Conservation (phyloP, 2,888 invertebrate species). For the Parnassius smintheus region DNA sequence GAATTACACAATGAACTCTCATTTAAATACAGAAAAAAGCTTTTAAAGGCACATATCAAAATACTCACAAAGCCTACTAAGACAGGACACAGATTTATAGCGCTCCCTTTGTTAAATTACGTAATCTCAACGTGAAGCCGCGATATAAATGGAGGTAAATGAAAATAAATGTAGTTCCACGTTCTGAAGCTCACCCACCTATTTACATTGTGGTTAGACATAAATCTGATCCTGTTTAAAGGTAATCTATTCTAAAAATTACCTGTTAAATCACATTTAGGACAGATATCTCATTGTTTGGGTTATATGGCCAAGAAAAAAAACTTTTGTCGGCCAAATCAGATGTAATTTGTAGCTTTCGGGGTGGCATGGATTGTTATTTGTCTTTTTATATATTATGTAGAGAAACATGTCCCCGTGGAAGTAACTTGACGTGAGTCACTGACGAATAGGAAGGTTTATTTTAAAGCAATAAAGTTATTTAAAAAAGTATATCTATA, state of each 20-base stretch:
- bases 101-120: slow-evolving; percentile 79
- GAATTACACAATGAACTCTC: slow-evolving; percentile 81
- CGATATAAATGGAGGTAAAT: slow-evolving; percentile 79
- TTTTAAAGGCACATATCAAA: slow-evolving; percentile 82
- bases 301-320: slow-evolving; percentile 58
- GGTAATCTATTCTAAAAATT: slow-evolving; percentile 77
- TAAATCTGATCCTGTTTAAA: slow-evolving; percentile 72
- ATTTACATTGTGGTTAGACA: slow-evolving; percentile 70
- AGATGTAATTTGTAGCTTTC: slow-evolving; percentile 69
- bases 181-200: slow-evolving; percentile 70
- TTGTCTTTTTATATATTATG: slow-evolving; percentile 57
- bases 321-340: slow-evolving; percentile 71
- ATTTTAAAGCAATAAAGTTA: too few species aligned
- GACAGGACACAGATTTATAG: slow-evolving; percentile 78
- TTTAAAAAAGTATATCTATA: too few species aligned
- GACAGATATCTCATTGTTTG: slow-evolving; percentile 77
- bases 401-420: slow-evolving; percentile 28
- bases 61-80: slow-evolving; percentile 81
- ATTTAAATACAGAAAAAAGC: slow-evolving; percentile 82
- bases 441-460: too few species aligned
- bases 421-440: too few species aligned
- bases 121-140: slow-evolving; percentile 80
- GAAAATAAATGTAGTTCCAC: slow-evolving; percentile 81
- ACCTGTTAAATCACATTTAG: slow-evolving; percentile 80
- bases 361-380: slow-evolving; percentile 71